Percentiles rank a stretch among this genome's conserved stretches.
phyloP scores from a whole-genome alignment of 2,797 vertebrate species.

The Pantherophis alleghaniensis region DNA sequence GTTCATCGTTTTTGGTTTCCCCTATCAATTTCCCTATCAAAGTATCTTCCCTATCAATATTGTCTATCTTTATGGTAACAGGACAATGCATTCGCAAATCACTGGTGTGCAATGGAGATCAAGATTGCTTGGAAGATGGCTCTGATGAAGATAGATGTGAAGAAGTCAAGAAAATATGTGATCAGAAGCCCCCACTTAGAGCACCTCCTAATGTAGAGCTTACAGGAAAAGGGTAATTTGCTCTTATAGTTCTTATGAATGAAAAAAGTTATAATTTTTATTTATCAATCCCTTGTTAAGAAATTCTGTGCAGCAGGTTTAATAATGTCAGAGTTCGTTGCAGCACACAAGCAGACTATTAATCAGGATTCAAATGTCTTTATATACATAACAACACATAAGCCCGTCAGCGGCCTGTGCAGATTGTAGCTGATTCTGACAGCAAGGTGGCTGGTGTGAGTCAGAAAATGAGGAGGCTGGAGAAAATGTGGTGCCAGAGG shows the following conservation, averaged over 20 bases:
- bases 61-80: constrained; percentile 33
- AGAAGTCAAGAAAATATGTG: constrained; percentile 70
- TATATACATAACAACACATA: too few relatives aligned
- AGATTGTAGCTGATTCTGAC: too few relatives aligned
- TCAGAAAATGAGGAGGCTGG: too few relatives aligned
- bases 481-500: too few relatives aligned
- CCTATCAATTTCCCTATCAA: background rate
- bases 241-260: background rate
- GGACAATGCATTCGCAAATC: constrained; percentile 86
- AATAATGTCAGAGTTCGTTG: background rate
- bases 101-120: constrained; percentile 91
- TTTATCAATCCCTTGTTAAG: background rate
- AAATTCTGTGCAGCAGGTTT: background rate
- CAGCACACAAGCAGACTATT: too few relatives aligned
- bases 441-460: too few relatives aligned
- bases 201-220: constrained; percentile 81
- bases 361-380: too few relatives aligned
- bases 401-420: too few relatives aligned
- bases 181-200: constrained; percentile 80
- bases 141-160: constrained; percentile 84
- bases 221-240: constrained; percentile 84
- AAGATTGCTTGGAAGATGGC: constrained; percentile 89
- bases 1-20: background rate
- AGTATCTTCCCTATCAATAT: background rate
- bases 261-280: background rate